phyloP scores from a whole-genome alignment of 2,888 invertebrate species.

The Cordylochernes scorpioides region DNA sequence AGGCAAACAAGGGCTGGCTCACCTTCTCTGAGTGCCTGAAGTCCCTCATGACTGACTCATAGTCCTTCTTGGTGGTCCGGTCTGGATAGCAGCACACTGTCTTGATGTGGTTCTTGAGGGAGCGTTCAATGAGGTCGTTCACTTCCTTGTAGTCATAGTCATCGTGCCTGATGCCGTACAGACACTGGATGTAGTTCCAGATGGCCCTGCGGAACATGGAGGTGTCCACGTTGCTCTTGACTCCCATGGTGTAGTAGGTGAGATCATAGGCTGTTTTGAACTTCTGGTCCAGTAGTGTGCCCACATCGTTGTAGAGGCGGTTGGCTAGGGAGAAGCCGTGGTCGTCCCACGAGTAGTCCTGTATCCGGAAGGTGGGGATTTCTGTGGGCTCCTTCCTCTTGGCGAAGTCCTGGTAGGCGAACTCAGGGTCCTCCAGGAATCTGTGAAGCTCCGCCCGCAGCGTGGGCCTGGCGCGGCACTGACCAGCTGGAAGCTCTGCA shows the following conservation, averaged over 20 bases:
- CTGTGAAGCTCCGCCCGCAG: slow-evolving; percentile 37
- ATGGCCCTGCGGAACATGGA: slow-evolving; percentile 55
- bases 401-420: slow-evolving; percentile 52
- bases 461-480: background rate
- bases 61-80: slow-evolving; percentile 47
- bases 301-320: slow-evolving; percentile 51
- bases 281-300: slow-evolving; percentile 51
- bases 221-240: slow-evolving; percentile 51
- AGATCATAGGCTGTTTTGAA: slow-evolving; percentile 55
- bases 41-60: slow-evolving; percentile 45
- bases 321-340: slow-evolving; percentile 64
- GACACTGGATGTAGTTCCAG: slow-evolving; percentile 71
- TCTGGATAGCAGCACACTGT: slow-evolving; percentile 61
- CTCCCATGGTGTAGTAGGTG: slow-evolving; percentile 50
- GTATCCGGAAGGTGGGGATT: slow-evolving; percentile 27
- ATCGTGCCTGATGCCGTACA: slow-evolving; percentile 56
- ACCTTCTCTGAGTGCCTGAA: slow-evolving; percentile 69
- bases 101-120: slow-evolving; percentile 57
- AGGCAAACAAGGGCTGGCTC: no score
- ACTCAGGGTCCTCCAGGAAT: slow-evolving; percentile 42
- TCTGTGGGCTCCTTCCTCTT: slow-evolving; percentile 31
- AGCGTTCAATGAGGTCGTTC: slow-evolving; percentile 47
- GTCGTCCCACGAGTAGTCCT: slow-evolving; percentile 67
- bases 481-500: slow-evolving; percentile 26
- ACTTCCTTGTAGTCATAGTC: slow-evolving; percentile 69